phyloP scores from a whole-genome alignment of 2,888 invertebrate species.

The Nomada goodeniana region DNA sequence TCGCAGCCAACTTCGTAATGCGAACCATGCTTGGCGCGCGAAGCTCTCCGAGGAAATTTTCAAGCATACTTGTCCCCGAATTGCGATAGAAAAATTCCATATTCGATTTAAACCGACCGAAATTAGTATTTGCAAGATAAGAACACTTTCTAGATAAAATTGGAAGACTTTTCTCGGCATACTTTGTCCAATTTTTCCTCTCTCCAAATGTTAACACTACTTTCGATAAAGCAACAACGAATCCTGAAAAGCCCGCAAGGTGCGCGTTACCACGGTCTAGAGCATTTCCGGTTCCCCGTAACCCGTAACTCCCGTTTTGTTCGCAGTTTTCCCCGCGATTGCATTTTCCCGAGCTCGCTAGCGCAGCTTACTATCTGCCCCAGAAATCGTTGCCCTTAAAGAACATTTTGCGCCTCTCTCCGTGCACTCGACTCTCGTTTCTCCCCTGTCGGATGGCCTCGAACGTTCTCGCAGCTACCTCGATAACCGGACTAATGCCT shows the following conservation, averaged over 20 bases:
- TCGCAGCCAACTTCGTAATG: neutral
- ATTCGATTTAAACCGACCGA: neutral
- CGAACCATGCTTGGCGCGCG: neutral
- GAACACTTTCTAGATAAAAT: neutral
- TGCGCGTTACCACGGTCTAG: neutral
- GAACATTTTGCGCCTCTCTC: slow-evolving; percentile 14
- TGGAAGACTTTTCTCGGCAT: neutral
- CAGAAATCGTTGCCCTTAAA: slow-evolving; percentile 32
- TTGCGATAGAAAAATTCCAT: neutral
- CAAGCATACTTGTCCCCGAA: neutral
- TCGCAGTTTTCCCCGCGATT: slow-evolving; percentile 28
- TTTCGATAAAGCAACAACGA: neutral
- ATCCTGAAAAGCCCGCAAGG: neutral
- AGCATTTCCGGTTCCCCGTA: neutral
- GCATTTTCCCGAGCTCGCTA: slow-evolving; percentile 10
- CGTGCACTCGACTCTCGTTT: slow-evolving; percentile 1
- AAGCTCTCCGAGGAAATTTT: neutral
- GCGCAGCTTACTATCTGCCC: slow-evolving; percentile 18
- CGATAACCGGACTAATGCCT: slow-evolving; percentile 33
- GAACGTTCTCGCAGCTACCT: slow-evolving; percentile 10
- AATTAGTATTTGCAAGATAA: neutral
- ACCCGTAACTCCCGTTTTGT: slow-evolving; percentile 10
- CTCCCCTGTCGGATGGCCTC: neutral
- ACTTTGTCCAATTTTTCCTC: neutral
- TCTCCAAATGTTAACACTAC: neutral